Evolutionary conservation across 2,888 invertebrate genomes (phyloP).

Genomic region (Pilophorus perplexus): DNA sequence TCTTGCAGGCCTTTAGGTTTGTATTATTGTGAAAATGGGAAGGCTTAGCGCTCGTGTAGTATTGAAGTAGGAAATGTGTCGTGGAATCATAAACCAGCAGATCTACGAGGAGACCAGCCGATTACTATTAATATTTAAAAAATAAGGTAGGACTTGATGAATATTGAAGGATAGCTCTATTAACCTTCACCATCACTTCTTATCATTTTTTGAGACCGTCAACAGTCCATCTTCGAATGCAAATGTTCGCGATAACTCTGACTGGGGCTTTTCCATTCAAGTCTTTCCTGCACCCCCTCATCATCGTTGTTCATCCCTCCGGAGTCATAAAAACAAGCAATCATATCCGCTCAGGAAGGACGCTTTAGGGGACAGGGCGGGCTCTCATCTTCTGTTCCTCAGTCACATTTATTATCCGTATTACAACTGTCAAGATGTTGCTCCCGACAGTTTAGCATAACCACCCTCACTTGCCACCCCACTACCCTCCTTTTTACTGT

Average conservation of each 20-base stretch:
- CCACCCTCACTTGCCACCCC: too few relatives aligned
- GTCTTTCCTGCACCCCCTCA: background rate
- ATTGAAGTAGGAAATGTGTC: too few relatives aligned
- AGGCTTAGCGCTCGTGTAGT: too few relatives aligned
- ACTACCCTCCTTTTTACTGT: too few relatives aligned
- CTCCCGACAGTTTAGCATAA: conserved; percentile 35
- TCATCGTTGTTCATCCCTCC: background rate
- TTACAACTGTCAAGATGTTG: conserved; percentile 37
- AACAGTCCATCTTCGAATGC: conserved; percentile 34
- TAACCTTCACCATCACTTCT: too few relatives aligned
- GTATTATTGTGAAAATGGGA: too few relatives aligned
- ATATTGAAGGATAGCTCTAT: too few relatives aligned
- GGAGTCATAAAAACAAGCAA: conserved; percentile 38
- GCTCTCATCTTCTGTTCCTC: conserved; percentile 18
- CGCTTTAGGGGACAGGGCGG: background rate
- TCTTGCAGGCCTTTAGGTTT: too few relatives aligned
- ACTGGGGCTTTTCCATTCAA: conserved; percentile 13
- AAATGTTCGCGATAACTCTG: conserved; percentile 11
- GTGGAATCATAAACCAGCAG: too few relatives aligned
- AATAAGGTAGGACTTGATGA: too few relatives aligned
- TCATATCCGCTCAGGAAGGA: conserved; percentile 28
- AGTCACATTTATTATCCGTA: conserved; percentile 30
- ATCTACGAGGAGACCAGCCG: too few relatives aligned
- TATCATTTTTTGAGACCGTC: conserved; percentile 12
- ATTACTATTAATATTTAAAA: too few relatives aligned